Conservation (phyloP, 2,888 invertebrate species). For the Eledona agricola region DNA sequence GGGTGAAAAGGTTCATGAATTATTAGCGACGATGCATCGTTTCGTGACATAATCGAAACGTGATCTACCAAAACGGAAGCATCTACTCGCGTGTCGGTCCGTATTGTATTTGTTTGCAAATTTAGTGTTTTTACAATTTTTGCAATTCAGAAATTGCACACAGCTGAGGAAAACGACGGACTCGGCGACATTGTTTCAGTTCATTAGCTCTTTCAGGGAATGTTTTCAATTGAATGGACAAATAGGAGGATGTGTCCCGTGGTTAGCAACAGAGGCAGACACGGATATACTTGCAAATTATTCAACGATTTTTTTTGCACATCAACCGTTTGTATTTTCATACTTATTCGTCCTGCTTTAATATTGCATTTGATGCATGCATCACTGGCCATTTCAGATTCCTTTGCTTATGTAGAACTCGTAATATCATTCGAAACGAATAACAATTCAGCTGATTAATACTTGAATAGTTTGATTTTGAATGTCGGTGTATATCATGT, state of each 20-base stretch:
- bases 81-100: slow-evolving; percentile 25
- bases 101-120: slow-evolving; percentile 15
- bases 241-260: slow-evolving; percentile 8
- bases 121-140: slow-evolving; percentile 14
- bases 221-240: slow-evolving; percentile 15
- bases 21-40: too few relatives aligned
- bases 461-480: too few relatives aligned
- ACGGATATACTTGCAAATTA: too few relatives aligned
- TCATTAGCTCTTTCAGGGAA: slow-evolving; percentile 29
- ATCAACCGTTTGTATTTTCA: too few relatives aligned
- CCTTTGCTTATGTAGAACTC: too few relatives aligned
- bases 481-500: too few relatives aligned
- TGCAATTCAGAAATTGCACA: slow-evolving; percentile 4
- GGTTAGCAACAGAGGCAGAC: slow-evolving; percentile 10
- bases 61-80: slow-evolving; percentile 30
- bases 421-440: too few relatives aligned
- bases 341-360: too few relatives aligned
- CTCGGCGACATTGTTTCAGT: slow-evolving; percentile 32
- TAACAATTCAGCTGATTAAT: too few relatives aligned
- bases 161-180: slow-evolving; percentile 28
- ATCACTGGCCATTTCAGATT: too few relatives aligned
- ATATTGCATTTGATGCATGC: too few relatives aligned
- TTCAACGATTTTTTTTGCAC: neutral
- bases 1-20: too few relatives aligned
- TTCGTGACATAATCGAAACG: slow-evolving; percentile 27